A percentile compares a stretch with the other conserved stretches of the same genome.
Evolutionary conservation across 2,113 vertebrate species (phyloP).

Genomic region (Neodon shergylaensis): DNA sequence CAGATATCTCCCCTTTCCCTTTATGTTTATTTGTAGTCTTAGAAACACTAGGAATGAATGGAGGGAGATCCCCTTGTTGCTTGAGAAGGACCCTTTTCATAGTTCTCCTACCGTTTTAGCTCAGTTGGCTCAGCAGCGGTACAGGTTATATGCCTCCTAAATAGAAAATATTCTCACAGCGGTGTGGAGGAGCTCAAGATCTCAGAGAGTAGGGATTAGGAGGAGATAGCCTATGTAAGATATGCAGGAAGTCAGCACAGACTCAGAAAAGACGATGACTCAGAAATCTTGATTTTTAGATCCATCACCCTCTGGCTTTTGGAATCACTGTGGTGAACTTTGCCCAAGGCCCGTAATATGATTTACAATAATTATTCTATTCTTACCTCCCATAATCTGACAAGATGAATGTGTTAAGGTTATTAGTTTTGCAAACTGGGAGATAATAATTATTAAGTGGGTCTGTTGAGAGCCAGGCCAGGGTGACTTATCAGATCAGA

Average conservation of each 20-base stretch:
- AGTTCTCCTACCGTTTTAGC: background rate
- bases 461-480: background rate
- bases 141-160: background rate
- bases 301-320: background rate
- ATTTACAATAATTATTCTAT: slow-evolving; percentile 25
- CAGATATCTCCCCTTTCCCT: background rate
- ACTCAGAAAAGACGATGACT: background rate
- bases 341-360: background rate
- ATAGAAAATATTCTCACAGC: background rate
- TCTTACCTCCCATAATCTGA: background rate
- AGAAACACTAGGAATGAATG: background rate
- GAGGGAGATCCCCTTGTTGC: background rate
- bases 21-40: background rate
- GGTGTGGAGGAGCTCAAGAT: background rate
- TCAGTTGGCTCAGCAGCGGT: background rate
- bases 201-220: background rate
- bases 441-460: slow-evolving; percentile 37
- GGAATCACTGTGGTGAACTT: background rate
- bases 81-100: background rate
- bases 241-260: background rate
- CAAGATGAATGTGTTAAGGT: slow-evolving; percentile 45
- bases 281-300: background rate
- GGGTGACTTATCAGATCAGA: background rate
- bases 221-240: background rate
- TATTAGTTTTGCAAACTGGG: slow-evolving; percentile 9